These are phyloP conservation scores for Tiliacea citrago DNA, from an alignment of 2,888 invertebrate genomes.

Conservation along the genomic window DNA sequence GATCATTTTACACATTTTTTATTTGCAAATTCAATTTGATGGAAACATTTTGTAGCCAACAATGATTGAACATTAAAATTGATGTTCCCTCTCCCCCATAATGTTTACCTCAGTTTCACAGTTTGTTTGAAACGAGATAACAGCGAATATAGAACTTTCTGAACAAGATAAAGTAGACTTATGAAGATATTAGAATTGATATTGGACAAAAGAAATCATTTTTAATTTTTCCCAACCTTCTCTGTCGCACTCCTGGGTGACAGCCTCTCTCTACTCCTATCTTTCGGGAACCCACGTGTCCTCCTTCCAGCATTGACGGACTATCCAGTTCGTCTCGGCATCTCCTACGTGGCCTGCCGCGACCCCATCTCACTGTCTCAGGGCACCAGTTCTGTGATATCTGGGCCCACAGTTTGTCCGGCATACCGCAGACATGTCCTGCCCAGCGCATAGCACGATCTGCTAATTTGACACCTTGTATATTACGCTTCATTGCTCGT, in stretches of 20 bases:
- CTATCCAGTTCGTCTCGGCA: not conserved
- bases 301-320: not conserved
- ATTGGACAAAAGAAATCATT: not conserved
- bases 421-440: too few species aligned
- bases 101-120: slow-evolving; percentile 42
- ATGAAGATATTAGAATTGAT: slow-evolving; percentile 25
- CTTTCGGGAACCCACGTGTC: not conserved
- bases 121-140: slow-evolving; percentile 41
- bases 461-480: too few species aligned
- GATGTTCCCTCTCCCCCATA: slow-evolving; percentile 30
- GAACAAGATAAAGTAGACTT: slow-evolving; percentile 26
- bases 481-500: too few species aligned
- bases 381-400: not conserved
- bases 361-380: not conserved
- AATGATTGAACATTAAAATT: slow-evolving; percentile 39
- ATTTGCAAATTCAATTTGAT: slow-evolving; percentile 11
- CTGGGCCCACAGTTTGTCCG: too few species aligned
- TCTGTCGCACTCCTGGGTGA: not conserved
- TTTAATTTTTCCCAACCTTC: not conserved
- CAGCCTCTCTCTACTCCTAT: not conserved
- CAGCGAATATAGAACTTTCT: slow-evolving; percentile 48
- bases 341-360: not conserved
- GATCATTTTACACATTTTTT: not conserved
- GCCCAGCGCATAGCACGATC: too few species aligned
- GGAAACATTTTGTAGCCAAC: not conserved